phyloP scores from a whole-genome alignment of 2,113 vertebrate species.

The Hystrix cristata region DNA sequence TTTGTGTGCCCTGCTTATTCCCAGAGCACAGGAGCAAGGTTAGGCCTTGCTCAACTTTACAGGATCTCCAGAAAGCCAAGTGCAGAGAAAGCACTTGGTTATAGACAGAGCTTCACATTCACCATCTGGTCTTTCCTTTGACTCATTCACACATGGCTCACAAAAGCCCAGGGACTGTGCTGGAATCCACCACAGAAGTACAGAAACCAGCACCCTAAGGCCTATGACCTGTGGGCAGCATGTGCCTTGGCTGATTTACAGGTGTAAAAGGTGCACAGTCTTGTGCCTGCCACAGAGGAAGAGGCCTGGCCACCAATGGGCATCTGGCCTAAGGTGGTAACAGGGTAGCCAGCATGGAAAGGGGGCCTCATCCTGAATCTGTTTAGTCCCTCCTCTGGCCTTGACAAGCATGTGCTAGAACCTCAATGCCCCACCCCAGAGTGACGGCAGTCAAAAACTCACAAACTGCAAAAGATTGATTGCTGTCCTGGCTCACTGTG shows the following conservation, averaged over 20 bases:
- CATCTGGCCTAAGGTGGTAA: not conserved
- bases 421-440: not conserved
- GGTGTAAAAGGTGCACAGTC: not conserved
- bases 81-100: not conserved
- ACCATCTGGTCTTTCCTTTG: not conserved
- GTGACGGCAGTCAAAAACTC: not conserved
- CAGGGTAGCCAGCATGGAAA: not conserved
- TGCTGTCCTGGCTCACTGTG: not conserved
- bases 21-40: not conserved
- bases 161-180: not conserved
- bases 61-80: not conserved
- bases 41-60: not conserved
- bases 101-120: not conserved
- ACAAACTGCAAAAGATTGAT: not conserved
- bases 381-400: not conserved
- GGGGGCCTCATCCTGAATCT: not conserved
- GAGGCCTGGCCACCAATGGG: not conserved
- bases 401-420: not conserved
- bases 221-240: not conserved
- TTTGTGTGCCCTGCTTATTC: not conserved
- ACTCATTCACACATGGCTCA: not conserved
- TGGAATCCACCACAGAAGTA: not conserved
- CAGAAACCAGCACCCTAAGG: not conserved
- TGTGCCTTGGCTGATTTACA: not conserved
- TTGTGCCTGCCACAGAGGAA: not conserved